A percentile compares a stretch with the other conserved stretches of the same genome.
These are phyloP conservation scores for Perdita meconis DNA, from an alignment of 2,888 invertebrate species.

Conservation along the genomic window DNA sequence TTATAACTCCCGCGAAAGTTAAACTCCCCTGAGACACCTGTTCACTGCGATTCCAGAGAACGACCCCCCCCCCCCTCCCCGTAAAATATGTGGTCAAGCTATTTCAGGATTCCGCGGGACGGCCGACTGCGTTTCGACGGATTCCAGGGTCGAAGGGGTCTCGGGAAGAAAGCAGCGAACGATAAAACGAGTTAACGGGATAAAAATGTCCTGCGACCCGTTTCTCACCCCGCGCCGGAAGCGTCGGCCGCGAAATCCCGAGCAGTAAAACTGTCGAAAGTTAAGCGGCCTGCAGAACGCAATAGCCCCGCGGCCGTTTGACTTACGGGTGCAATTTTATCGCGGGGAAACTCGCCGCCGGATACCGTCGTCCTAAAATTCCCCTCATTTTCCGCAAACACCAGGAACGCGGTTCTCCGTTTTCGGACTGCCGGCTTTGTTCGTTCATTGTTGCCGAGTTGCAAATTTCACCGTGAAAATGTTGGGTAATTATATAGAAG, in stretches of 20 bases:
- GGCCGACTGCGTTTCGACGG: neutral
- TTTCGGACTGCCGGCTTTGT: neutral
- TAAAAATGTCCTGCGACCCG: slow-evolving; percentile 44
- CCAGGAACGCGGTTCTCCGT: neutral
- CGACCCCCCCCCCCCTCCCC: neutral
- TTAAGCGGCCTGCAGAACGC: slow-evolving; percentile 38
- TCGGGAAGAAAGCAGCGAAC: neutral
- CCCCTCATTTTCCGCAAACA: slow-evolving; percentile 12
- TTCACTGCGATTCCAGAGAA: neutral
- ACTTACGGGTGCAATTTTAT: slow-evolving; percentile 59
- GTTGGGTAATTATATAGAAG: too few species aligned
- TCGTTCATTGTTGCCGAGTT: neutral
- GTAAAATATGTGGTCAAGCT: neutral
- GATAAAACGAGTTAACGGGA: slow-evolving; percentile 34
- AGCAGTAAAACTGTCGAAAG: slow-evolving; percentile 62
- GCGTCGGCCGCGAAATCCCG: slow-evolving; percentile 32
- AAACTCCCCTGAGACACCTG: neutral
- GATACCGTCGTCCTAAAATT: slow-evolving; percentile 18
- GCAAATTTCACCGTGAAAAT: neutral
- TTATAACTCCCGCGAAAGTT: neutral
- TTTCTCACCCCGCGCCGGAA: slow-evolving; percentile 10
- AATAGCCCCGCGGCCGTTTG: slow-evolving; percentile 46
- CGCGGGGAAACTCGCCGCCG: slow-evolving; percentile 35
- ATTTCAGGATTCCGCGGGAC: neutral
- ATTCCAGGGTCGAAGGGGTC: neutral